Conservation (phyloP, 2,797 vertebrate species). For the Pempheris klunzingeri region DNA sequence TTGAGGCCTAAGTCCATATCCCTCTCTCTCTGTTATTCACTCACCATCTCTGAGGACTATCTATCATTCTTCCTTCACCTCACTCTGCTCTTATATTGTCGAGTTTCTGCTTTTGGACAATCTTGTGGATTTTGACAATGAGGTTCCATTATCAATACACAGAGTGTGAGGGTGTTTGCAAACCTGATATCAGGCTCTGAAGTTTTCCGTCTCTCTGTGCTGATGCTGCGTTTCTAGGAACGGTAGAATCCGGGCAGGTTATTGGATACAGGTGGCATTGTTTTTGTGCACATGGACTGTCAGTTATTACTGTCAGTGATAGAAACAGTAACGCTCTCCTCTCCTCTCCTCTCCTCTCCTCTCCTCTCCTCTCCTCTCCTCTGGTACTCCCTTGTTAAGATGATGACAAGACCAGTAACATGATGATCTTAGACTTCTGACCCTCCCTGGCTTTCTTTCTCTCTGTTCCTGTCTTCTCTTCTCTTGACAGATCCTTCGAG, state of each 20-base stretch:
- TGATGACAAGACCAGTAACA: background rate
- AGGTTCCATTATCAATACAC: constrained; percentile 61
- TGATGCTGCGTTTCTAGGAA: constrained; percentile 55
- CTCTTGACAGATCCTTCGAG: constrained; percentile 53
- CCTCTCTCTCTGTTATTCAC: constrained; percentile 65
- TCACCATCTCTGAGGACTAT: constrained; percentile 79
- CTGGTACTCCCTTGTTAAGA: background rate
- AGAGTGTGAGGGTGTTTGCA: constrained; percentile 16
- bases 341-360: background rate
- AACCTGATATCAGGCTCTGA: constrained; percentile 42
- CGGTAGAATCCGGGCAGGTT: constrained; percentile 12
- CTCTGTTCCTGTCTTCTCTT: constrained; percentile 35
- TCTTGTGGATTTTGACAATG: constrained; percentile 62
- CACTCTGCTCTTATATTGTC: constrained; percentile 52
- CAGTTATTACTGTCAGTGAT: background rate
- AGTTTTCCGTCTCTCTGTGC: constrained; percentile 45
- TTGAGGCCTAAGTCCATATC: constrained; percentile 68
- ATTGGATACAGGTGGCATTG: constrained; percentile 17
- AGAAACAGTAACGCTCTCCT: background rate
- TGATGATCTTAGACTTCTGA: constrained; percentile 33
- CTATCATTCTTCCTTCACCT: constrained; percentile 73
- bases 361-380: background rate
- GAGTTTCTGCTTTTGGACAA: constrained; percentile 51
- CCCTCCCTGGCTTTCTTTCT: constrained; percentile 24
- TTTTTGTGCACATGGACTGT: background rate